These are phyloP conservation scores for Blastobasis lacticolella DNA, from an alignment of 2,888 invertebrate species.

Conservation along the genomic window DNA sequence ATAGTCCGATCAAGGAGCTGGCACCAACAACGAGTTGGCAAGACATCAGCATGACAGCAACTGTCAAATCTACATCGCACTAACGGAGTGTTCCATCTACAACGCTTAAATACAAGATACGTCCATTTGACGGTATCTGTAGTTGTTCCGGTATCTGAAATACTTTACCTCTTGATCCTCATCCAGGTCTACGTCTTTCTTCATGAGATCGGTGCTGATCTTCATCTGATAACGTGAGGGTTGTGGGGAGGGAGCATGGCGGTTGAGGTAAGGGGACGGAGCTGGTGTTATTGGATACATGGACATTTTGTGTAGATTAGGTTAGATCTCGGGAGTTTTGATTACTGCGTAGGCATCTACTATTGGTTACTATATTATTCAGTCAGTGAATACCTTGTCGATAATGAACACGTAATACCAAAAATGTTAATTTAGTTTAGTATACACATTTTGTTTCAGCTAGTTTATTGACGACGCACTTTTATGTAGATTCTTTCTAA, in stretches of 20 bases:
- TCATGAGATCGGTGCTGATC: constrained; percentile 45
- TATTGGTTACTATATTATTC: not conserved
- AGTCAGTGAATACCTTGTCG: not conserved
- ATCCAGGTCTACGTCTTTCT: constrained; percentile 40
- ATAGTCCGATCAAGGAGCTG: no score
- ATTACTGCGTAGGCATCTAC: not conserved
- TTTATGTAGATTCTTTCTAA: no score
- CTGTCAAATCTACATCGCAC: no score
- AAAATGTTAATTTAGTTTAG: not conserved
- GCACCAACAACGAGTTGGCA: no score
- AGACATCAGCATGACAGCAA: no score
- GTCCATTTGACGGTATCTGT: no score
- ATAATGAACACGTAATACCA: not conserved
- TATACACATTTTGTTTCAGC: not conserved
- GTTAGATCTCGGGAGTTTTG: not conserved
- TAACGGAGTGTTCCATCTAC: no score
- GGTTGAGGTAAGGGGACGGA: constrained; percentile 12
- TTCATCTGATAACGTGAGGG: constrained; percentile 24
- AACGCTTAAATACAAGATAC: no score
- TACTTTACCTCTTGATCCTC: constrained; percentile 36
- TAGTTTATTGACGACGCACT: no score
- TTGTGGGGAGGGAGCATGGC: constrained; percentile 3
- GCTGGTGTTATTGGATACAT: constrained; percentile 10
- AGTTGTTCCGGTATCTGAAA: no score
- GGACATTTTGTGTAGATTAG: constrained; percentile 8